Evolutionary conservation across 2,113 vertebrate genomes (phyloP).

Genomic region (Serilophus lunatus): DNA sequence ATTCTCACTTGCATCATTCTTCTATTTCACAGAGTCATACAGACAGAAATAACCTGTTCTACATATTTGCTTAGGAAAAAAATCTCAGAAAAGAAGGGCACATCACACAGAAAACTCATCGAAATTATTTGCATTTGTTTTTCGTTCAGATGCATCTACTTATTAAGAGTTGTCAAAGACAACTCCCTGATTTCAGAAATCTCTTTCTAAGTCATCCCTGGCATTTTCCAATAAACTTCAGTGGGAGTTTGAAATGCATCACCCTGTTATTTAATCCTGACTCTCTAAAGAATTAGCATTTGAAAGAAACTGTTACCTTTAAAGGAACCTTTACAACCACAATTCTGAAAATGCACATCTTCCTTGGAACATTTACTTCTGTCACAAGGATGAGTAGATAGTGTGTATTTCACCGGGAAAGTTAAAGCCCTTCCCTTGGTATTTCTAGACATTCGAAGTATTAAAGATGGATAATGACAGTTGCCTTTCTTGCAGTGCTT

Average conservation of each 20-base stretch:
- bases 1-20: background rate
- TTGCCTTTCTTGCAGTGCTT: background rate
- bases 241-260: background rate
- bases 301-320: slow-evolving; percentile 1
- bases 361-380: background rate
- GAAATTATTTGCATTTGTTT: background rate
- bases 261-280: background rate
- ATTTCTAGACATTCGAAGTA: background rate
- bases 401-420: background rate
- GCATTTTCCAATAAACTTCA: background rate
- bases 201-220: background rate
- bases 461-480: background rate
- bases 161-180: background rate
- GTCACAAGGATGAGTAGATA: background rate
- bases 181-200: background rate
- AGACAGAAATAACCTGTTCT: background rate
- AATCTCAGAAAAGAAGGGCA: background rate
- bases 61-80: background rate
- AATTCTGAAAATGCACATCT: background rate
- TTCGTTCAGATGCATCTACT: background rate
- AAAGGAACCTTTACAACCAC: background rate
- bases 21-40: background rate
- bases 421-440: background rate
- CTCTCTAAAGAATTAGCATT: background rate
- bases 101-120: background rate